Evolutionary conservation across 1,140 invertebrate species (phyloP).

Genomic region (Planococcus citri): DNA sequence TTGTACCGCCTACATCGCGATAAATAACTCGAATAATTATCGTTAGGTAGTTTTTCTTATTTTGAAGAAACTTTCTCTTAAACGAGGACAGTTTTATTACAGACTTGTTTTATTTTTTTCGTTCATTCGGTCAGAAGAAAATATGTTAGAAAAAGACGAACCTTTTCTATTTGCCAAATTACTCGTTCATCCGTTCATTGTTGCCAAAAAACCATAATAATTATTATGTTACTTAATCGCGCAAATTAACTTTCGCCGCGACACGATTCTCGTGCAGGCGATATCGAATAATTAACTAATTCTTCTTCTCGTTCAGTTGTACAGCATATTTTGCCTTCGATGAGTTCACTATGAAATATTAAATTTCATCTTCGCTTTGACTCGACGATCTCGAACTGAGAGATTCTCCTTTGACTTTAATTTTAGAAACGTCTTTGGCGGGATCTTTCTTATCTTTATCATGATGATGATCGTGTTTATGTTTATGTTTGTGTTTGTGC

Average conservation of each 20-base stretch:
- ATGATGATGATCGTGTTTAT: slow-evolving; percentile 12
- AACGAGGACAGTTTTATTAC: slow-evolving; percentile 3
- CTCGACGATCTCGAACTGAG: background rate
- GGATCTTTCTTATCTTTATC: background rate
- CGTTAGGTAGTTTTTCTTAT: background rate
- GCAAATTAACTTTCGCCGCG: background rate
- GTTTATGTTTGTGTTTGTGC: slow-evolving; percentile 12
- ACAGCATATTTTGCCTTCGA: too few species aligned
- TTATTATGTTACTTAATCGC: slow-evolving; percentile 4
- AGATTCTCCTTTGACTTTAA: background rate
- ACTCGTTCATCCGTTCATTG: background rate
- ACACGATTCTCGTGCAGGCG: background rate
- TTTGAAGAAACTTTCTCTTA: background rate
- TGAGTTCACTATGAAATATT: too few species aligned
- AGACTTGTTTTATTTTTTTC: background rate
- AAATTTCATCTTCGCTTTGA: slow-evolving; percentile 13
- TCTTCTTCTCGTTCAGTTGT: too few species aligned
- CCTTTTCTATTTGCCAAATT: background rate
- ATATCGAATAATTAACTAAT: background rate
- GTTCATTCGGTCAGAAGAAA: background rate
- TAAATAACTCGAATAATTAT: background rate
- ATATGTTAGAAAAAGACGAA: background rate
- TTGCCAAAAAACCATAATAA: background rate
- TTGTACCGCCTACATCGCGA: too few species aligned
- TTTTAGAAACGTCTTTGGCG: slow-evolving; percentile 2